A percentile compares a stretch with the other conserved stretches of the same genome.
Evolutionary conservation across 2,888 invertebrate genomes (phyloP).

Genomic region (Lomographa bimaculata): DNA sequence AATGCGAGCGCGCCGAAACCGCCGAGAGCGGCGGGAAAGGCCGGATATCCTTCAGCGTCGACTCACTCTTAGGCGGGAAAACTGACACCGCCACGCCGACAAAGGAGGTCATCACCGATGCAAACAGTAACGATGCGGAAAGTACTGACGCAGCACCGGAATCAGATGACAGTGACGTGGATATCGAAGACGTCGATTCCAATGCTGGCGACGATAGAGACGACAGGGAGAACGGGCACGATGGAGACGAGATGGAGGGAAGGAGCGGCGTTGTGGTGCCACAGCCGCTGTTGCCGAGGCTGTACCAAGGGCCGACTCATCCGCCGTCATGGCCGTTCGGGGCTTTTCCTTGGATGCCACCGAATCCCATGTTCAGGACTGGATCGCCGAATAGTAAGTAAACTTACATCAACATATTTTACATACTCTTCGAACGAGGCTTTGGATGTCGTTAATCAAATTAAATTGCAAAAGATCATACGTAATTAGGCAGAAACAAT

Average conservation of each 20-base stretch:
- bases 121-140: constrained; percentile 69
- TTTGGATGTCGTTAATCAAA: no score
- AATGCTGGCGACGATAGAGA: constrained; percentile 62
- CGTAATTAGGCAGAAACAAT: no score
- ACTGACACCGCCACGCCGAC: constrained; percentile 53
- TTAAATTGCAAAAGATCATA: no score
- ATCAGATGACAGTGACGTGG: constrained; percentile 77
- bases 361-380: constrained; percentile 83
- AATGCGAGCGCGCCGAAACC: constrained; percentile 78
- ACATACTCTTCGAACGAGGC: no score
- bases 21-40: constrained; percentile 82
- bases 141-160: constrained; percentile 64
- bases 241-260: constrained; percentile 73
- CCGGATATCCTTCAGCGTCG: constrained; percentile 90
- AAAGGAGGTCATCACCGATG: constrained; percentile 56
- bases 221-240: constrained; percentile 64
- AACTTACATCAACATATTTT: no score
- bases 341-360: constrained; percentile 87
- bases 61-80: constrained; percentile 82
- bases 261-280: constrained; percentile 86
- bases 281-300: constrained; percentile 86
- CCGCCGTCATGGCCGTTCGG: constrained; percentile 85
- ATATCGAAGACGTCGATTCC: constrained; percentile 74
- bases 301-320: constrained; percentile 80
- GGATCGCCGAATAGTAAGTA: constrained; percentile 85